Percentiles rank a stretch among this genome's conserved stretches.
phyloP scores from a whole-genome alignment of 92 coral and sea anemone species.

The Epizoanthus scotinus region DNA sequence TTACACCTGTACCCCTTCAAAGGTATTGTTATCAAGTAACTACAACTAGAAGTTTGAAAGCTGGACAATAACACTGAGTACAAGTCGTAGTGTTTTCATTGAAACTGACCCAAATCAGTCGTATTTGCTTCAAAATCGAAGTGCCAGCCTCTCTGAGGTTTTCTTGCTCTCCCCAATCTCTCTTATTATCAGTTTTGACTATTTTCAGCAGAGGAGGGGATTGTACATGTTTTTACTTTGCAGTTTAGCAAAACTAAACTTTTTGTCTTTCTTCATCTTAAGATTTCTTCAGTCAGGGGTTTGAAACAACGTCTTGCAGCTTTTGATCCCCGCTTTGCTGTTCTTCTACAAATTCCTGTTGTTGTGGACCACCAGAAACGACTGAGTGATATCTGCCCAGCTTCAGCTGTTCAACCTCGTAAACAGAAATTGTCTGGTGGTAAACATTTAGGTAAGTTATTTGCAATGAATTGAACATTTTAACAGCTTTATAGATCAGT shows the following conservation, averaged over 20 bases:
- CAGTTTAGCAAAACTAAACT: constrained; percentile 19
- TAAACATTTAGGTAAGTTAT: constrained; percentile 38
- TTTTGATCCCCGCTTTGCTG: constrained; percentile 74
- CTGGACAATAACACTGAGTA: too few relatives aligned
- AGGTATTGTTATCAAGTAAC: too few relatives aligned
- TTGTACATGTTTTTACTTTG: background rate
- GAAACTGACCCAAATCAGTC: too few relatives aligned
- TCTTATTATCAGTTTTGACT: too few relatives aligned
- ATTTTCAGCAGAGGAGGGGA: background rate
- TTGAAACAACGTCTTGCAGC: constrained; percentile 36
- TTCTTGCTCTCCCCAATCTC: too few relatives aligned
- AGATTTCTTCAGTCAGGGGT: constrained; percentile 41
- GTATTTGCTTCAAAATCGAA: too few relatives aligned
- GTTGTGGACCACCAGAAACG: constrained; percentile 49
- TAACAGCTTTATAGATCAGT: too few relatives aligned
- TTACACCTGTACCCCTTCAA: too few relatives aligned
- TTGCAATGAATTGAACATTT: background rate
- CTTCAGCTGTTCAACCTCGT: constrained; percentile 14
- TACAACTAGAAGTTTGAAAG: too few relatives aligned
- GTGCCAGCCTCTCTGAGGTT: too few relatives aligned
- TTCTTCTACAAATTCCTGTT: constrained; percentile 60
- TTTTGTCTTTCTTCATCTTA: constrained; percentile 12
- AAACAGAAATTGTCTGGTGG: constrained; percentile 45
- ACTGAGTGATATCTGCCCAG: constrained; percentile 17
- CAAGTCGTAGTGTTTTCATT: too few relatives aligned